Base-by-base conservation (phyloP, 2,113 vertebrate genomes). In the Hippolais icterina region DNA sequence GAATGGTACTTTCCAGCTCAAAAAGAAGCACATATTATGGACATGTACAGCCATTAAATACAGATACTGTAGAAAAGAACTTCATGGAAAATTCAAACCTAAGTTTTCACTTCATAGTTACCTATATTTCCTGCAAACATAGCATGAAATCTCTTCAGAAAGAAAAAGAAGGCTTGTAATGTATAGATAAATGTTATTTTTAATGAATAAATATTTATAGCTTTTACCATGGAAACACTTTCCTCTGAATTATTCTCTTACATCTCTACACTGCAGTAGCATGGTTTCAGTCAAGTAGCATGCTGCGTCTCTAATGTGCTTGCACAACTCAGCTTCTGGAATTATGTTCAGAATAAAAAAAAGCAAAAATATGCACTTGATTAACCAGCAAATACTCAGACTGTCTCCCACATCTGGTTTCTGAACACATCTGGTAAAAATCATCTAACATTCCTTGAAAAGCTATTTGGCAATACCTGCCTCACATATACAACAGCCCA, bases 341-440 rank as follows among this genome's bases (percentile, higher is more conserved):
- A 76, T 61, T 65, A 64, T 10, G 22, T 29, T 87, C 61, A 72
- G 61, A 91, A 95, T 49, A 61, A 92, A 76, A 59, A 59, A 85
- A 82, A 52, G 41, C 8, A 89, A 94, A 95, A 89, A 60, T 60
- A 89, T 60, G 49, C 52, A 52, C 39, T 64, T 44, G 29, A 87
- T 60, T 84, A 92, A 79, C 65, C 37, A 87, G 60, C 8, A 44
- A 66, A 87, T 88, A 33, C 39, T 61, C 3, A 2, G 42, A 44
- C 63, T 86, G 69, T 11, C 50, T 83, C 84, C 42, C 69, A 50
- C 74, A 92, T 80, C 56, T 91, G 83, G 22, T 77, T 94, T 92
- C 89, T 65, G 54, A 88, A 65, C 56, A 83, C 79, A 89, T 90
- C 64, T 94, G 86, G 77, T 16, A 92, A 89, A 92, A 94, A 82